Evolutionary conservation across 2,113 vertebrate species (phyloP).

Genomic region (Coptodon bakossiorum): DNA sequence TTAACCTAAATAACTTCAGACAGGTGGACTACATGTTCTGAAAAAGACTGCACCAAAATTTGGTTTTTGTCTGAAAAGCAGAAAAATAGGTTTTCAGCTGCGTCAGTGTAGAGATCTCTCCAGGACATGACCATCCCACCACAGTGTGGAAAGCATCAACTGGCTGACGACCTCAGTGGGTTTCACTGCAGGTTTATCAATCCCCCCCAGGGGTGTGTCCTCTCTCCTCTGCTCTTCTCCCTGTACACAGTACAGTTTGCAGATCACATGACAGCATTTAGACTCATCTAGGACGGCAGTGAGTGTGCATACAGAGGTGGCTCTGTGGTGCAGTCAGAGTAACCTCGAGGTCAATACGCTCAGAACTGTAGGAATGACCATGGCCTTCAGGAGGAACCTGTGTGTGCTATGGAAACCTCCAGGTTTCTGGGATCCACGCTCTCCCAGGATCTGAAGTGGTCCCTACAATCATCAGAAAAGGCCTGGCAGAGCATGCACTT

Average conservation of each 20-base stretch:
- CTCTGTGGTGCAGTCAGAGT: not conserved
- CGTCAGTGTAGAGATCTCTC: not conserved
- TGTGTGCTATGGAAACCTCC: not conserved
- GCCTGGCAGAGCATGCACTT: not conserved
- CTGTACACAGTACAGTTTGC: not conserved
- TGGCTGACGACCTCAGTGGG: not conserved
- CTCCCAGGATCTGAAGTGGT: not conserved
- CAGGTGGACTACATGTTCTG: not conserved
- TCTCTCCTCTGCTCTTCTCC: not conserved
- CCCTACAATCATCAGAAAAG: not conserved
- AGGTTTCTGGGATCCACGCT: not conserved
- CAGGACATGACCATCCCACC: not conserved
- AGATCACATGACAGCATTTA: not conserved
- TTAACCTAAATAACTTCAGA: not conserved
- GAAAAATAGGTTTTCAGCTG: not conserved
- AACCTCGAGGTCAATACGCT: not conserved
- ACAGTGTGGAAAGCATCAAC: not conserved
- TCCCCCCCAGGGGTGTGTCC: not conserved
- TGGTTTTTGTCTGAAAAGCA: not conserved
- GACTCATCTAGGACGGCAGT: not conserved
- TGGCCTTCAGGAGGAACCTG: not conserved
- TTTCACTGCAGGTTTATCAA: not conserved
- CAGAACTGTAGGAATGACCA: not conserved
- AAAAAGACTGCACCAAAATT: not conserved
- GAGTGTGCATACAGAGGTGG: not conserved